phyloP scores from a whole-genome alignment of 1,140 invertebrate species.

The Coelopa frigida region DNA sequence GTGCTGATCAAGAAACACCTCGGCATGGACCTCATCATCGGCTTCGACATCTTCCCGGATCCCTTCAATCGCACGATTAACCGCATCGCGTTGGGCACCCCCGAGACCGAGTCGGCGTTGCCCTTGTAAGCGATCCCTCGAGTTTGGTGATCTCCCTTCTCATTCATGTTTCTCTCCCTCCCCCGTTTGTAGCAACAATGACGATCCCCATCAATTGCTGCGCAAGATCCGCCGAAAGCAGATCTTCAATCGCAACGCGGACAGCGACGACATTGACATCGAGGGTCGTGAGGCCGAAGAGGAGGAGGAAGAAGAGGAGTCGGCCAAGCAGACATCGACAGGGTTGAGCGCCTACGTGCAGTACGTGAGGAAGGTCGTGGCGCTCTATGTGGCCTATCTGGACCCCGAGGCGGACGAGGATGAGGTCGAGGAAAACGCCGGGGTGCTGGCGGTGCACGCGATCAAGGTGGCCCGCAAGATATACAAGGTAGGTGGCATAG shows the following conservation, averaged over 20 bases:
- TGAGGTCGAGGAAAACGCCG: slow-evolving; percentile 45
- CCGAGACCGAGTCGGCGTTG: slow-evolving; percentile 53
- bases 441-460: slow-evolving; percentile 45
- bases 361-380: slow-evolving; percentile 47
- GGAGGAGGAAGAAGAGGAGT: slow-evolving; percentile 30
- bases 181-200: slow-evolving; percentile 39
- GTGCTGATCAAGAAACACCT: slow-evolving; percentile 56
- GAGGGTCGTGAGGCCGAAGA: slow-evolving; percentile 15
- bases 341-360: slow-evolving; percentile 34
- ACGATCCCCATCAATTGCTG: slow-evolving; percentile 36
- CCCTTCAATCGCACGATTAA: slow-evolving; percentile 57
- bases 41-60: slow-evolving; percentile 60
- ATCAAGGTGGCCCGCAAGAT: slow-evolving; percentile 48
- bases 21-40: slow-evolving; percentile 59
- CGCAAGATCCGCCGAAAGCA: slow-evolving; percentile 32
- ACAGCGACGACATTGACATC: slow-evolving; percentile 21
- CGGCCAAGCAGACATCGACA: slow-evolving; percentile 19
- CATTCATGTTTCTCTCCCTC: too few relatives aligned
- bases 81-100: slow-evolving; percentile 56
- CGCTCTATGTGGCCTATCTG: slow-evolving; percentile 45
- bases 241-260: slow-evolving; percentile 21
- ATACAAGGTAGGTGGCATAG: slow-evolving; percentile 47
- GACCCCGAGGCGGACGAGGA: slow-evolving; percentile 34
- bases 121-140: slow-evolving; percentile 54
- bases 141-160: too few relatives aligned